Base-by-base conservation (phyloP, 2,113 vertebrate genomes). In the Enhydra lutris region DNA sequence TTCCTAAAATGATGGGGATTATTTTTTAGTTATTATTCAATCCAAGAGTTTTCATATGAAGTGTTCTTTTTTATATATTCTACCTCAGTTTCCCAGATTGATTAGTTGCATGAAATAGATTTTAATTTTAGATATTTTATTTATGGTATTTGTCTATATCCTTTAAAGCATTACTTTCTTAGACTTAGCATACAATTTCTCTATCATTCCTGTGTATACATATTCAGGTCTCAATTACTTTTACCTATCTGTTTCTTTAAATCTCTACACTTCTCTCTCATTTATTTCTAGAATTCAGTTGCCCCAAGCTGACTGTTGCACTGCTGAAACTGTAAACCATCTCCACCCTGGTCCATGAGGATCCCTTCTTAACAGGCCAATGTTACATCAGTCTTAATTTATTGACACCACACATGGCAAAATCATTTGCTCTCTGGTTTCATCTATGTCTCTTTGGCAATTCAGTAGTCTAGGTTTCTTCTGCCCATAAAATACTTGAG, bases 351-450 rank as follows among this genome's bases (percentile, higher is more conserved):
- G 63, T 85, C 34, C 57, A 9, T 88, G 74, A 96, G 52, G 10
- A 92, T 81, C 47, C 63, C 73, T 95, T 92, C 81, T 82, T 50
- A 57, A 59, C 45, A 84, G 65, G 61, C 80, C 95, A 95, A 91
- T 76, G 87, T 97, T 96, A 82, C 87, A 95, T 97, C 97, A 97
- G 87, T 87, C 78, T 88, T 95, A 96, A 97, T 97, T 98, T 97
- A 97, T 57, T 96, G 97, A 95, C 90, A 85, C 31, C 39, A 83
- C 95, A 97, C 74, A 95, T 97, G 95, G 97, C 89, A 96, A 96
- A 98, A 86, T 94, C 95, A 96, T 98, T 97, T 96, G 50, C 76
- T 71, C 45, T 97, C 95, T 71, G 45, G 95, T 98, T 96, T 97
- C 95, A 97, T 97, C 89, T 90, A 7, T 79, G 89, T 95, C 95